Percentiles rank a stretch among this genome's conserved stretches.
phyloP scores from a whole-genome alignment of 2,888 invertebrate genomes.

The Rhamnusium bicolor region DNA sequence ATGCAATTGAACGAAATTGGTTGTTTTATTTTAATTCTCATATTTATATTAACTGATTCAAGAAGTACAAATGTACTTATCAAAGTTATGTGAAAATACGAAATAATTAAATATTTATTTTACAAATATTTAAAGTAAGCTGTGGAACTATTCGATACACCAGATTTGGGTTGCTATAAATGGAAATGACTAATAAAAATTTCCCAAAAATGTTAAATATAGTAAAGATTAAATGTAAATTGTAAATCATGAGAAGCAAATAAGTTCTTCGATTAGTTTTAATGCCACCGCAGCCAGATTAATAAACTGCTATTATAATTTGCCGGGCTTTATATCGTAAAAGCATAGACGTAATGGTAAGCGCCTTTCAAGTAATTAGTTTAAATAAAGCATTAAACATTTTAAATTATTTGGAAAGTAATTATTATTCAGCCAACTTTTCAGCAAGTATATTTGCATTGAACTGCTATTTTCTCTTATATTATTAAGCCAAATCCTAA shows the following conservation, averaged over 20 bases:
- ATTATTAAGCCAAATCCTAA: constrained; percentile 62
- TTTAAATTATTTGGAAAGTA: constrained; percentile 39
- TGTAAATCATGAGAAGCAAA: not conserved
- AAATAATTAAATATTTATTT: no score
- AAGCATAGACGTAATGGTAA: not conserved
- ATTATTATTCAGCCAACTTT: constrained; percentile 41
- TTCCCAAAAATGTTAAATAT: not conserved
- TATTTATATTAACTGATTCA: no score
- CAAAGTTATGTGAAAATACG: no score
- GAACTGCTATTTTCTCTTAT: constrained; percentile 55
- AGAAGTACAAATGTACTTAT: no score
- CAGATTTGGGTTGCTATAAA: no score
- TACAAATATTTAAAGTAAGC: no score
- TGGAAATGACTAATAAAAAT: no score
- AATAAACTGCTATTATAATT: not conserved
- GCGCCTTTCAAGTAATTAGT: constrained; percentile 24
- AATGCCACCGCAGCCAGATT: not conserved
- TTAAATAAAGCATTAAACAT: constrained; percentile 35
- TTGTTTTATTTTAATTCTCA: no score
- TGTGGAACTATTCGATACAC: no score
- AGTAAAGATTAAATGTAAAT: not conserved
- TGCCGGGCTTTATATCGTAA: not conserved
- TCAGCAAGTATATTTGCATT: constrained; percentile 36
- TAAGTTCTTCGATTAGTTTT: not conserved
- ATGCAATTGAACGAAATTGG: no score